Conservation (phyloP, 53 echinoderm and acorn worm species). For the Astropecten irregularis region DNA sequence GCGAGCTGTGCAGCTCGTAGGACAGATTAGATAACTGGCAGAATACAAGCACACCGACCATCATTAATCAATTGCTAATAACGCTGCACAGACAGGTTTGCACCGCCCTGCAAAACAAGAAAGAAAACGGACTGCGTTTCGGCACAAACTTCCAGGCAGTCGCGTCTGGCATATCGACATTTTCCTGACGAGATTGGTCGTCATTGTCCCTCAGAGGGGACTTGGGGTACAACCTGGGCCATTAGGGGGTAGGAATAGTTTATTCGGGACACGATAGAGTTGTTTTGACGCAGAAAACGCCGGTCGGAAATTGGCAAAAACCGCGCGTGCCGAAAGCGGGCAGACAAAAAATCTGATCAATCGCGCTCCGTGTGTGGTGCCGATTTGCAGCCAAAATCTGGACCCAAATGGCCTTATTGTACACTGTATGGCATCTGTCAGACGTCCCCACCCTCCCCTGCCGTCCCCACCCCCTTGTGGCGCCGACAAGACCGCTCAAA, state of each 20-base stretch:
- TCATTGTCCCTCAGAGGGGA: background rate
- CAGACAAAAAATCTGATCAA: constrained; percentile 9
- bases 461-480: constrained; percentile 14
- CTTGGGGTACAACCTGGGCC: background rate
- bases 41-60: constrained; percentile 13
- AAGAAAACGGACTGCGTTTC: constrained; percentile 12
- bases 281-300: constrained; percentile 16
- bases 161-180: too few relatives aligned
- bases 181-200: too few relatives aligned
- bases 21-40: constrained; percentile 49
- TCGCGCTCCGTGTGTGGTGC: background rate
- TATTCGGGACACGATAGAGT: background rate
- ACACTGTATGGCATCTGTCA: constrained; percentile 18
- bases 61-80: constrained; percentile 53
- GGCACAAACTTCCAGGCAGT: background rate
- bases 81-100: constrained; percentile 42
- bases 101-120: background rate
- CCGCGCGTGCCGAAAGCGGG: constrained; percentile 35
- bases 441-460: background rate
- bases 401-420: constrained; percentile 1
- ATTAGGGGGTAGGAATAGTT: background rate
- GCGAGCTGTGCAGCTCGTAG: background rate
- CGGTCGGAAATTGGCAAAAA: constrained; percentile 32
- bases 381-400: constrained; percentile 3
- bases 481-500: constrained; percentile 12